A percentile compares a stretch with the other conserved stretches of the same genome.
Conservation (phyloP, 1,140 invertebrate genomes). For the Mylabris phalerata region DNA sequence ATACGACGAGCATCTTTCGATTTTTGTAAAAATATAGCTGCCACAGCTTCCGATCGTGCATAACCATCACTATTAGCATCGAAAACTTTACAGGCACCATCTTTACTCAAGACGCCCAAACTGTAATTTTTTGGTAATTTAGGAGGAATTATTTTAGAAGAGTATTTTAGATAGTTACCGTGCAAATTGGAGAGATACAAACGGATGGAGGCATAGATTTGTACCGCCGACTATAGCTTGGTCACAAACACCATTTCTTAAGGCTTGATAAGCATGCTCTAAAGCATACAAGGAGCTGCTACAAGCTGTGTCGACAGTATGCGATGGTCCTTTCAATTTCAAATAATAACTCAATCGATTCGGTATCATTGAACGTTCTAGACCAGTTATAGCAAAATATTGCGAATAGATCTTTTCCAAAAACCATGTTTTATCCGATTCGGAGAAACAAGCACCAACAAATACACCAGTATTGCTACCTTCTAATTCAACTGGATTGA, state of each 20-base stretch:
- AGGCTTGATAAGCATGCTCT: conserved; percentile 71
- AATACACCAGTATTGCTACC: conserved; percentile 75
- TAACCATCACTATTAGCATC: conserved; percentile 76
- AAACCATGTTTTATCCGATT: conserved; percentile 64
- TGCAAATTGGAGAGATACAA: conserved; percentile 76
- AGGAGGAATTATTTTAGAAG: neutral
- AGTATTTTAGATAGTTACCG: conserved; percentile 37
- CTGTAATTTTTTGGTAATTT: conserved; percentile 38
- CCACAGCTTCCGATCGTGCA: conserved; percentile 69
- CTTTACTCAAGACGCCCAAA: conserved; percentile 75
- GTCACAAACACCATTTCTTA: conserved; percentile 73
- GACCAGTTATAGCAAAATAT: neutral
- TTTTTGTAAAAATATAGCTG: conserved; percentile 74
- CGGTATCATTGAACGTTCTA: conserved; percentile 59
- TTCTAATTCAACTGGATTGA: conserved; percentile 52
- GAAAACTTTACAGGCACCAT: conserved; percentile 86
- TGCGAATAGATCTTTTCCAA: conserved; percentile 50
- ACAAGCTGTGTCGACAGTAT: conserved; percentile 82
- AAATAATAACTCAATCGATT: conserved; percentile 79
- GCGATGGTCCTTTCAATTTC: conserved; percentile 68
- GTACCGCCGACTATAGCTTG: conserved; percentile 79
- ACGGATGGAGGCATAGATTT: conserved; percentile 80
- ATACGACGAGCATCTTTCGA: conserved; percentile 67
- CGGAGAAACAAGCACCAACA: conserved; percentile 60
- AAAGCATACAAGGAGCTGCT: conserved; percentile 82